Base-by-base conservation (phyloP, 2,113 vertebrate genomes). In the Paramormyrops kingsleyae region DNA sequence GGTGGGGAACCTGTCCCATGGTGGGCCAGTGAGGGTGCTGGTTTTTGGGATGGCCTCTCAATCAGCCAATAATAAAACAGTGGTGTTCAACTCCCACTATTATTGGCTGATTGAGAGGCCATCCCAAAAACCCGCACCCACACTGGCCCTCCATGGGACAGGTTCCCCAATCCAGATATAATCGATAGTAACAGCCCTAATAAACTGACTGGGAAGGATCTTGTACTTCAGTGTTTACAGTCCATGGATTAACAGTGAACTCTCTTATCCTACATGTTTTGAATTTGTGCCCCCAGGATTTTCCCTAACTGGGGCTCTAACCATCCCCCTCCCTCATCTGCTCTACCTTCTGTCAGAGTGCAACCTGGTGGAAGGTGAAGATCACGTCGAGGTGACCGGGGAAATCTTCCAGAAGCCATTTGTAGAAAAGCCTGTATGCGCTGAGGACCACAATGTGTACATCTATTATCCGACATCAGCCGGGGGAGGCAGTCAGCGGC, bases 401-500 rank as follows among this genome's bases (percentile, higher is more conserved):
- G 97, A 98, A 84, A 94, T 99, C 84, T 99, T 99, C 94, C 98
- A 97, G 53, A 99, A 99, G 93, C 98, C 99, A 0, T 99, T 99
- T 90, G 99, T 99, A 42, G 99, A 99, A 95, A 99, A 99, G 94
- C 99, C 99, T 0, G 99, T 99, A 91, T 99, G 98, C 88, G 99
- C 99, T 0, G 99, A 99, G 93, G 99, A 99, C 94, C 99, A 99
- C 95, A 99, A 99, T 0, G 99, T 99, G 89, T 99, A 99, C 91
- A 99, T 99, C 95, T 99, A 99, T 95, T 99, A 99, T 93, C 99
- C 99, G 0, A 99, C 97, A 0, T 98, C 99, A 0, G 99, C 99
- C 1, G 99, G 99, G 0, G 99, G 99, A 5, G 99, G 99, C 92
- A 99, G 99, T 93, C 99, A 99, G 94, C 96, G 99, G 3, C 98